These are phyloP conservation scores for Diorhabda carinulata DNA, from an alignment of 1,140 invertebrate genomes.

Conservation along the genomic window DNA sequence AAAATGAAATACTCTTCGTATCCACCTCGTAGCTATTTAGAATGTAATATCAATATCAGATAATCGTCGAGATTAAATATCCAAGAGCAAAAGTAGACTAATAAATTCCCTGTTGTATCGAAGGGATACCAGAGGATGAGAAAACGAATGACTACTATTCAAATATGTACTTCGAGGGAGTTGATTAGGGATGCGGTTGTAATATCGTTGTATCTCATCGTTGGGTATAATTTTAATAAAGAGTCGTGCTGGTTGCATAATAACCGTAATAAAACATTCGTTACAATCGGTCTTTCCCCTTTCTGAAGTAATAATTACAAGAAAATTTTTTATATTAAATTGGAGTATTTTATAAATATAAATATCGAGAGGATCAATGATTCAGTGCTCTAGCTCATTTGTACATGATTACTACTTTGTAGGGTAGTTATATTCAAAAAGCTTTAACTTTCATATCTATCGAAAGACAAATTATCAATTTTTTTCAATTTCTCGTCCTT, in stretches of 20 bases:
- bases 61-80: slow-evolving; percentile 1
- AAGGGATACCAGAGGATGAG: neutral
- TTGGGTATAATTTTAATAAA: slow-evolving; percentile 15
- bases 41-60: neutral
- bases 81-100: neutral
- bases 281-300: slow-evolving; percentile 12
- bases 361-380: too few species aligned
- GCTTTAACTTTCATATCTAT: too few species aligned
- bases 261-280: slow-evolving; percentile 21
- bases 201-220: slow-evolving; percentile 13
- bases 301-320: neutral
- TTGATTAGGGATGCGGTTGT: slow-evolving; percentile 14
- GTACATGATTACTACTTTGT: too few species aligned
- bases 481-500: too few species aligned
- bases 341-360: too few species aligned
- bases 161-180: slow-evolving; percentile 12
- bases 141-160: slow-evolving; percentile 1
- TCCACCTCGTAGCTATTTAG: neutral
- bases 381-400: too few species aligned
- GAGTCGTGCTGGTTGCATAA: slow-evolving; percentile 18
- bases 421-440: too few species aligned
- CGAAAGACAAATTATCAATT: too few species aligned
- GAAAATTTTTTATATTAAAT: too few species aligned
- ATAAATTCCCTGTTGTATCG: neutral
- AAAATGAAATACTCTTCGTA: too few species aligned